Evolutionary conservation across 2,888 invertebrate genomes (phyloP).

Genomic region (Pristionchus entomophagus): DNA sequence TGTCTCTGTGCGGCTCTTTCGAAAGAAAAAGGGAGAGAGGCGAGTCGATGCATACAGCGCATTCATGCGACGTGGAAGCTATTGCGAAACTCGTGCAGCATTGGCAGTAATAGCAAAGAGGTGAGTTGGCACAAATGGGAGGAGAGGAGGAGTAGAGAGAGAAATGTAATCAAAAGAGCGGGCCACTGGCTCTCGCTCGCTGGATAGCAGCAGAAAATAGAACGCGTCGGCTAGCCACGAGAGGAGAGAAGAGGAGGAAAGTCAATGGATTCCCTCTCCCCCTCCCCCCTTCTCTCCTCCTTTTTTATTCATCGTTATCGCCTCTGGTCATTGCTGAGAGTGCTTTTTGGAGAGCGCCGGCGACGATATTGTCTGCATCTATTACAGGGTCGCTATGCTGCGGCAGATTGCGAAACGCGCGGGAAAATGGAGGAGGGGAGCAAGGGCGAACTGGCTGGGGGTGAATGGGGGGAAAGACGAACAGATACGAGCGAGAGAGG

Average conservation of each 20-base stretch:
- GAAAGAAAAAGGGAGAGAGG: not conserved
- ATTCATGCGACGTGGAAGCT: too few relatives aligned
- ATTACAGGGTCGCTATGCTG: too few relatives aligned
- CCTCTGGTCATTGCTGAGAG: not conserved
- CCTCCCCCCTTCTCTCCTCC: not conserved
- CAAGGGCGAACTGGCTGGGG: conserved; percentile 19
- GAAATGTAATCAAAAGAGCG: conserved; percentile 1
- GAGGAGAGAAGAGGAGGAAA: not conserved
- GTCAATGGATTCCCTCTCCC: conserved; percentile 20
- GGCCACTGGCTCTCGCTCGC: not conserved
- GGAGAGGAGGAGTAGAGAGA: not conserved
- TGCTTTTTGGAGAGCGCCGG: not conserved
- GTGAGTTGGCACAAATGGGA: not conserved
- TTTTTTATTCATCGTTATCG: not conserved
- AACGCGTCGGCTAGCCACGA: not conserved
- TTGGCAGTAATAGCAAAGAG: not conserved
- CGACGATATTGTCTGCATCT: too few relatives aligned
- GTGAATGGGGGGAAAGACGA: not conserved
- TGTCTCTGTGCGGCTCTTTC: not conserved
- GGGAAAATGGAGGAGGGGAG: not conserved
- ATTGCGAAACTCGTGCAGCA: too few relatives aligned
- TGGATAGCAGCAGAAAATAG: not conserved
- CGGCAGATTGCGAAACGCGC: not conserved
- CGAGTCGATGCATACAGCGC: not conserved
- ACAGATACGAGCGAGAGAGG: not conserved